These are phyloP conservation scores for Trypoxylon attenuatum DNA, from an alignment of 2,888 invertebrate genomes.

Conservation along the genomic window DNA sequence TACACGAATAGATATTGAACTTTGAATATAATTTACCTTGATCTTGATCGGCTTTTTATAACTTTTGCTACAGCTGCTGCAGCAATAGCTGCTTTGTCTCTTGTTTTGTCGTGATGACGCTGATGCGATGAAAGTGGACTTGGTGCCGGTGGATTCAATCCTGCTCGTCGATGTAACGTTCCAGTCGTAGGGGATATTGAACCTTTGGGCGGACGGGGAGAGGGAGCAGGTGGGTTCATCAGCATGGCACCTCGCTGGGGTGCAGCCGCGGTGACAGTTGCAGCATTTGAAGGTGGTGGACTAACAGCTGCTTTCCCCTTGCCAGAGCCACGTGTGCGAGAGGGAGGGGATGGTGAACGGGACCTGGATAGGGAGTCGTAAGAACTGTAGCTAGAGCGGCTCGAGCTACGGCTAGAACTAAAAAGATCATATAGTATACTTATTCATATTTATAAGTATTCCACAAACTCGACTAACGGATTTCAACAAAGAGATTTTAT, in stretches of 20 bases:
- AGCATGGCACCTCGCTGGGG: conserved; percentile 80
- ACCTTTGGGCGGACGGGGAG: conserved; percentile 75
- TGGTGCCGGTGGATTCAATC: conserved; percentile 71
- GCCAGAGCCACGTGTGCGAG: conserved; percentile 72
- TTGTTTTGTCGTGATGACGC: conserved; percentile 66
- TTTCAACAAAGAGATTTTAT: no score
- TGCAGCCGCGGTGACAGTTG: conserved; percentile 72
- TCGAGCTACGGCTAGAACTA: conserved; percentile 75
- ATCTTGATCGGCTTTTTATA: conserved; percentile 71
- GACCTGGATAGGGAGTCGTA: conserved; percentile 75
- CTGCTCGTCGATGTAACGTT: conserved; percentile 70
- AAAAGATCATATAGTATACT: conserved; percentile 58
- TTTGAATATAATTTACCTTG: conserved; percentile 60
- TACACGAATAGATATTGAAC: not conserved
- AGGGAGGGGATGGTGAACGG: conserved; percentile 75
- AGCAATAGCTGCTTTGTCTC: conserved; percentile 69
- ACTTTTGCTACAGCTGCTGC: conserved; percentile 71
- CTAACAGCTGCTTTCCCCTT: conserved; percentile 67
- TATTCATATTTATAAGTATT: conserved; percentile 32
- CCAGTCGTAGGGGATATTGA: conserved; percentile 71
- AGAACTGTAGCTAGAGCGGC: conserved; percentile 75
- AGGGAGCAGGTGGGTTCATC: conserved; percentile 86
- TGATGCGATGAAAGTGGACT: conserved; percentile 66
- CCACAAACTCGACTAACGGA: no score
- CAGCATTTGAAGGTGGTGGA: conserved; percentile 66